These are phyloP conservation scores for Jaculus jaculus DNA, from an alignment of 2,113 vertebrate genomes.

Conservation along the genomic window DNA sequence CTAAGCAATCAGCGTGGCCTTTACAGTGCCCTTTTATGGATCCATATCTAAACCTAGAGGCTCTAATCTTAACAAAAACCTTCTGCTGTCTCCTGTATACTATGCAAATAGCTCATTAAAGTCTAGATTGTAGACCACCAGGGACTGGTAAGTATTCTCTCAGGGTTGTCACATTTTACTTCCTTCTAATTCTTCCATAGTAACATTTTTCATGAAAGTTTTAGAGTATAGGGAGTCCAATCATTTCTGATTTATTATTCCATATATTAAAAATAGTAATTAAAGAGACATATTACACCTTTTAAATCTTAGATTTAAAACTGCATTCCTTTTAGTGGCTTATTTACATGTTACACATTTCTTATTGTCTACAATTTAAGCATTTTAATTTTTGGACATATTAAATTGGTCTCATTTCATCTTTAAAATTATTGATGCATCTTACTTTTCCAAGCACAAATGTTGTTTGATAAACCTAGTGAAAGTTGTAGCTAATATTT, in stretches of 20 bases:
- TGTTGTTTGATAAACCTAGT: background rate
- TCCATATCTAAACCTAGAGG: background rate
- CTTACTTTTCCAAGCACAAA: background rate
- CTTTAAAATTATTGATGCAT: background rate
- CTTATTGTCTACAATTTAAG: background rate
- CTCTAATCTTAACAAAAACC: background rate
- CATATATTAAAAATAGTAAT: background rate
- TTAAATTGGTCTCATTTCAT: background rate
- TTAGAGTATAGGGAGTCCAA: background rate
- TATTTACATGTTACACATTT: background rate
- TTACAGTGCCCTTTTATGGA: background rate
- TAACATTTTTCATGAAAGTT: background rate
- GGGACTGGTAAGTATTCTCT: background rate
- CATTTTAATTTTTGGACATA: background rate
- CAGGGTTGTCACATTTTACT: background rate
- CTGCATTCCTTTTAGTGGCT: background rate
- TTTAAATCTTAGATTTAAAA: background rate
- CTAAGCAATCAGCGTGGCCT: background rate
- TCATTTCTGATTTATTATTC: background rate
- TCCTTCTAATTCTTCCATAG: background rate
- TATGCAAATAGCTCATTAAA: background rate
- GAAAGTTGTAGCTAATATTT: constrained; percentile 7
- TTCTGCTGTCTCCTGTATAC: background rate
- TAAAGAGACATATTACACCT: background rate
- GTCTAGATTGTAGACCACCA: background rate